phyloP scores from a whole-genome alignment of 2,888 invertebrate genomes.

The Scaptomyza parva region DNA sequence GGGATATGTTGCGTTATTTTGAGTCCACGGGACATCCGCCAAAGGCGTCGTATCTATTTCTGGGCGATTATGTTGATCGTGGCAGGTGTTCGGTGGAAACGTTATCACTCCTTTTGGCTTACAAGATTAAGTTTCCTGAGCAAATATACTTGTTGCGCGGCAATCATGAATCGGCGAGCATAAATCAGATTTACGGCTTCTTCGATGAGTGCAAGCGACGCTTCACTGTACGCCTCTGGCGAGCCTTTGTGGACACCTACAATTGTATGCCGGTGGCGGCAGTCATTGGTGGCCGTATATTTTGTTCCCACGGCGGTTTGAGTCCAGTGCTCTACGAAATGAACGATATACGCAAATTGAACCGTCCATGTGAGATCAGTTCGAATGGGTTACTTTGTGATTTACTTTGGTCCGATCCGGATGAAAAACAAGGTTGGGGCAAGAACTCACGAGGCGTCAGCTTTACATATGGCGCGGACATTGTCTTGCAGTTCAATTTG shows the following conservation, averaged over 20 bases:
- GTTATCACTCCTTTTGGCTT: slow-evolving; percentile 42
- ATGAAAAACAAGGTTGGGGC: slow-evolving; percentile 99
- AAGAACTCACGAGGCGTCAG: slow-evolving; percentile 99
- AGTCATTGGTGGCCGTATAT: slow-evolving; percentile 91
- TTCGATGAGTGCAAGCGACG: slow-evolving; percentile 97
- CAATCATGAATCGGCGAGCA: slow-evolving; percentile 93
- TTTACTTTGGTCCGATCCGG: slow-evolving; percentile 98
- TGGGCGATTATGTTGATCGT: slow-evolving; percentile 57
- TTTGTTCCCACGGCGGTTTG: slow-evolving; percentile 92
- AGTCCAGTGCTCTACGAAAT: slow-evolving; percentile 96
- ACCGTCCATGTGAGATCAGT: slow-evolving; percentile 98
- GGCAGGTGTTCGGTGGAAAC: slow-evolving; percentile 52
- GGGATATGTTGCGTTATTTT: slow-evolving; percentile 49
- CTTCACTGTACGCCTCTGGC: slow-evolving; percentile 99
- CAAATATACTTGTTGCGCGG: slow-evolving; percentile 47
- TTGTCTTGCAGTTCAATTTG: slow-evolving; percentile 96
- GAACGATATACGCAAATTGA: slow-evolving; percentile 98
- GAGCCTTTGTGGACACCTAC: slow-evolving; percentile 99
- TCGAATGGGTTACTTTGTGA: slow-evolving; percentile 98
- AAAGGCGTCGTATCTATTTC: slow-evolving; percentile 28
- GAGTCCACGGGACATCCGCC: slow-evolving; percentile 39
- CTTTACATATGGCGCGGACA: slow-evolving; percentile 99
- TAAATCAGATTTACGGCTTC: slow-evolving; percentile 98
- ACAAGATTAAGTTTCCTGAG: slow-evolving; percentile 47
- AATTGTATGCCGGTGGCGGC: slow-evolving; percentile 99